phyloP scores from a whole-genome alignment of 2,113 vertebrate genomes.

The Triplophysa dalaica region DNA sequence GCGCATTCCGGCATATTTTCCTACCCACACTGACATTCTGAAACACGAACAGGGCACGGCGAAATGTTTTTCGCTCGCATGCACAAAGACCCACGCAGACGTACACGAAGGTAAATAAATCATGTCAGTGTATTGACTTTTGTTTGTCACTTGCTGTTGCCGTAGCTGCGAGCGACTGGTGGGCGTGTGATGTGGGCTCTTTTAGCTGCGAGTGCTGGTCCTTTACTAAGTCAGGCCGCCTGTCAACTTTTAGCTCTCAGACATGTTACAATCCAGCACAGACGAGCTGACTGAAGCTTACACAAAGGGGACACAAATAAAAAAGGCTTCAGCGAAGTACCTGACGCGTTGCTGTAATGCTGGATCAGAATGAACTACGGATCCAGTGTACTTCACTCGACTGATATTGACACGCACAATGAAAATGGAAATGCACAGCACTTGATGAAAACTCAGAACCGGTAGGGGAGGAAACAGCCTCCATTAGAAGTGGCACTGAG shows the following conservation, averaged over 20 bases:
- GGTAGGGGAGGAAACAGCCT: not conserved
- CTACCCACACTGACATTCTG: constrained; percentile 31
- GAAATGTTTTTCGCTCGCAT: constrained; percentile 30
- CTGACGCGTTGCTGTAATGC: constrained; percentile 65
- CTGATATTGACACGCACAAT: not conserved
- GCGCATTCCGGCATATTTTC: constrained; percentile 36
- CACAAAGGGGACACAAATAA: constrained; percentile 63
- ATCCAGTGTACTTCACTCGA: constrained; percentile 20
- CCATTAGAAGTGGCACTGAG: not conserved
- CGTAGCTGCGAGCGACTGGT: constrained; percentile 70
- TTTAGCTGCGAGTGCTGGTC: constrained; percentile 73
- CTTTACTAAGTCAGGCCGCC: constrained; percentile 74
- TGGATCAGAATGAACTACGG: constrained; percentile 5
- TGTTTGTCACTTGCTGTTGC: constrained; percentile 77
- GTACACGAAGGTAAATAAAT: constrained; percentile 30
- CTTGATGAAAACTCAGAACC: not conserved
- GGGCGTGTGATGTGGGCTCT: constrained; percentile 64
- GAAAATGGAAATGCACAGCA: constrained; percentile 42
- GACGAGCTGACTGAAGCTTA: constrained; percentile 58
- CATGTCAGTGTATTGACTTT: constrained; percentile 66
- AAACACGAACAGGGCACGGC: constrained; percentile 28
- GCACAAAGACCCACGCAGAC: constrained; percentile 35
- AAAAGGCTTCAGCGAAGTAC: constrained; percentile 61
- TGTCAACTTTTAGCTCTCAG: constrained; percentile 77
- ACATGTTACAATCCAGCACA: constrained; percentile 68